Evolutionary conservation across 2,797 vertebrate genomes (phyloP).

Genomic region (Momotus momota): DNA sequence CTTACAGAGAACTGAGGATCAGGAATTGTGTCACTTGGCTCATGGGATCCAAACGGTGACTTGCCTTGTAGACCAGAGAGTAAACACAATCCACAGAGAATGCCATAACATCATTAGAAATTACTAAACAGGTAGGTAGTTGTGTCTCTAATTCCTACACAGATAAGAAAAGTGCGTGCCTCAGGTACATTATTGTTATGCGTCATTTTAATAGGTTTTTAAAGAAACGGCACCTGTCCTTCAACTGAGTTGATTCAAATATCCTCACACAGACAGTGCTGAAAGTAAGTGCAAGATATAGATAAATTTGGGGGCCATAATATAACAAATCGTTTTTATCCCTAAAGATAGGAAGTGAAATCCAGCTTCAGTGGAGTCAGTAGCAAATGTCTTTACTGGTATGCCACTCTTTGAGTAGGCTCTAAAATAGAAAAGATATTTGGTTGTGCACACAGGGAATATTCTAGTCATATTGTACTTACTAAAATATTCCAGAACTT

Average conservation of each 20-base stretch:
- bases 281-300: not conserved
- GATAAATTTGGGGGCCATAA: not conserved
- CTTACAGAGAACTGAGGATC: not conserved
- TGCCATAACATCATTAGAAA: not conserved
- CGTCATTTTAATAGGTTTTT: not conserved
- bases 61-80: not conserved
- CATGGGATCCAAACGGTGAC: not conserved
- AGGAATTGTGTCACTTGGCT: not conserved
- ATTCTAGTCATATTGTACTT: not conserved
- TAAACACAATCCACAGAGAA: not conserved
- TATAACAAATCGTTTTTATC: not conserved
- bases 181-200: not conserved
- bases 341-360: not conserved
- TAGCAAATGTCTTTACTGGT: not conserved
- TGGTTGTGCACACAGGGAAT: not conserved
- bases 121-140: not conserved
- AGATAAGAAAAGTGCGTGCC: not conserved
- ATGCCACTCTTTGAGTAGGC: not conserved
- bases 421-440: not conserved
- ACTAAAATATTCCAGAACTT: not conserved
- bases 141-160: not conserved
- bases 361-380: not conserved
- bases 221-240: not conserved
- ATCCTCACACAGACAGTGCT: not conserved
- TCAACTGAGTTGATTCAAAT: not conserved